A percentile compares a stretch with the other conserved stretches of the same genome.
These are phyloP conservation scores for Psophia crepitans DNA, from an alignment of 2,113 vertebrate genomes.

Conservation along the genomic window DNA sequence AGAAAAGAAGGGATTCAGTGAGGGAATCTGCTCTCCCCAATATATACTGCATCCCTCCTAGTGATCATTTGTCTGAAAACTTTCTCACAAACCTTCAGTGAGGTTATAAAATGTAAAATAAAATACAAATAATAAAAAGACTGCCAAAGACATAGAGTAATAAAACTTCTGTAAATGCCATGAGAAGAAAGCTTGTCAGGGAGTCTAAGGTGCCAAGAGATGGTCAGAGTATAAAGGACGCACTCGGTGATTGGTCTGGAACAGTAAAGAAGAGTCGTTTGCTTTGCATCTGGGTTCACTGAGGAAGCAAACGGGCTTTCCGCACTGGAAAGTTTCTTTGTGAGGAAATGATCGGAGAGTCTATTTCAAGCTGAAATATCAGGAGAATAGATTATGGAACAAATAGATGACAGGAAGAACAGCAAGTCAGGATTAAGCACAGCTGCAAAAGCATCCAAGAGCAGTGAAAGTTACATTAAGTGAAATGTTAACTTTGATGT, in stretches of 20 bases:
- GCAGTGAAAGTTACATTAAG: neutral
- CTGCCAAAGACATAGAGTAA: neutral
- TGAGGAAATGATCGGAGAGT: neutral
- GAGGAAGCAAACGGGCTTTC: neutral
- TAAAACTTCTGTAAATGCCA: neutral
- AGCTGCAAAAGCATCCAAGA: neutral
- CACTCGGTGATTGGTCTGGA: accelerated
- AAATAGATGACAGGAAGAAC: neutral
- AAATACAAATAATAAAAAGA: neutral
- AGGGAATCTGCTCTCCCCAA: neutral
- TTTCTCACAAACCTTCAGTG: neutral
- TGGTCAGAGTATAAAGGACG: neutral
- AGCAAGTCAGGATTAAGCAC: neutral
- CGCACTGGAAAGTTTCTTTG: neutral
- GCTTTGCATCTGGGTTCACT: neutral
- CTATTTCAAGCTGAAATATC: neutral
- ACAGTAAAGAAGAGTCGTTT: neutral
- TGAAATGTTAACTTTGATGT: neutral
- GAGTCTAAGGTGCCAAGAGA: neutral
- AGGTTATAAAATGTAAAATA: neutral
- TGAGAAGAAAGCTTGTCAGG: neutral
- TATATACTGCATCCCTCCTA: neutral
- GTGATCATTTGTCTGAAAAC: neutral
- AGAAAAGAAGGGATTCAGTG: too few relatives aligned
- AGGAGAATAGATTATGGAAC: neutral